phyloP scores from a whole-genome alignment of 2,888 invertebrate genomes.

The Stenolophus ochropezus region DNA sequence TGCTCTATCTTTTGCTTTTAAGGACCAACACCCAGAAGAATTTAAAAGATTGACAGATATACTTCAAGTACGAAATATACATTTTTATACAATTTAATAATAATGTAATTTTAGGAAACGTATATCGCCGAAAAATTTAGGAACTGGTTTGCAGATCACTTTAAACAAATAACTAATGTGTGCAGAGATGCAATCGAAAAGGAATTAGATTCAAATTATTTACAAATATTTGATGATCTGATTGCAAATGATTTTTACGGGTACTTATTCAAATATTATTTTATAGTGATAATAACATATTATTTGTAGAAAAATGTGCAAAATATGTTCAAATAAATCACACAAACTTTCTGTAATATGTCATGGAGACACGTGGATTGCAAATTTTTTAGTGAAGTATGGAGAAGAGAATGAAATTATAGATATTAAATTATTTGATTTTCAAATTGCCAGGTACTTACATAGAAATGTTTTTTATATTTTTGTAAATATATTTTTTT shows the following conservation, averaged over 20 bases:
- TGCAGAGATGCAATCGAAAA: conserved; percentile 79
- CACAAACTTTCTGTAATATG: conserved; percentile 75
- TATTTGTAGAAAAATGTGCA: neutral
- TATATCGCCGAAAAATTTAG: conserved; percentile 76
- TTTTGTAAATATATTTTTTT: neutral
- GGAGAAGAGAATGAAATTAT: conserved; percentile 68
- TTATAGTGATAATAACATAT: neutral
- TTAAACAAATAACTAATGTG: conserved; percentile 74
- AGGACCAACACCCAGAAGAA: conserved; percentile 70
- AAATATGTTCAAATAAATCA: conserved; percentile 58
- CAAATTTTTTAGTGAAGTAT: conserved; percentile 81
- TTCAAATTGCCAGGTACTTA: conserved; percentile 79
- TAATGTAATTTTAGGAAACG: conserved; percentile 75
- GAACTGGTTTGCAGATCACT: conserved; percentile 77
- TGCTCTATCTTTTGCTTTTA: conserved; percentile 72
- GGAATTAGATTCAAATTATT: conserved; percentile 78
- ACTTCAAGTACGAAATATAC: conserved; percentile 66
- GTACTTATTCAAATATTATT: conserved; percentile 64
- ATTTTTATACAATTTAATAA: too few relatives aligned
- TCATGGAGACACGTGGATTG: conserved; percentile 85
- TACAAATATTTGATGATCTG: conserved; percentile 76
- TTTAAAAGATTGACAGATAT: conserved; percentile 66
- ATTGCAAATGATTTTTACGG: conserved; percentile 75
- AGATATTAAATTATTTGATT: conserved; percentile 80
- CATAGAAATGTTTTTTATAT: too few relatives aligned